Evolutionary conservation across 2,113 vertebrate species (phyloP).

Genomic region (Micronycteris hirsuta): DNA sequence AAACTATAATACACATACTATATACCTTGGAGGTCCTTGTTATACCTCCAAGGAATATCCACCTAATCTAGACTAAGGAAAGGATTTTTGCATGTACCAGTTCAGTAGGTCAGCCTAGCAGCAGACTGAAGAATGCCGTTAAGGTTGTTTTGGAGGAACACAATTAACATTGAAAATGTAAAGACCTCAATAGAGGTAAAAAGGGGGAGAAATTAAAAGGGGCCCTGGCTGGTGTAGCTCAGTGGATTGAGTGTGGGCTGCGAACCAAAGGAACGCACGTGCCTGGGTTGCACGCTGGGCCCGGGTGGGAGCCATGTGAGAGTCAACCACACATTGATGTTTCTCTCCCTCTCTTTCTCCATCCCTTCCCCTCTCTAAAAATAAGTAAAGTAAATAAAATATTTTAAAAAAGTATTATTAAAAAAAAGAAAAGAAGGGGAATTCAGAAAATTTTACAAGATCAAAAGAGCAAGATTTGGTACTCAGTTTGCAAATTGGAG

Average conservation of each 20-base stretch:
- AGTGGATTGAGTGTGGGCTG: too few species aligned
- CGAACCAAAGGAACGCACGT: too few species aligned
- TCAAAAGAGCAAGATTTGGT: background rate
- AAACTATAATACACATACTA: background rate
- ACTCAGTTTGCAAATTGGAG: background rate
- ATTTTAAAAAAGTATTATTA: too few species aligned
- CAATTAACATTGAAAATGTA: background rate
- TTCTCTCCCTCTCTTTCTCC: too few species aligned
- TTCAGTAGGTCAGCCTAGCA: background rate
- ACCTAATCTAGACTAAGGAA: background rate
- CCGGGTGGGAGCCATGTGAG: too few species aligned
- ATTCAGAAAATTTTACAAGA: background rate
- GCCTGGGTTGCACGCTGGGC: too few species aligned
- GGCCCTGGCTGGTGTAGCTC: too few species aligned
- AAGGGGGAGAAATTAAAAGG: background rate
- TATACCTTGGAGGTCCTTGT: background rate
- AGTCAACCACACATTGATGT: too few species aligned
- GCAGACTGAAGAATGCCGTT: background rate
- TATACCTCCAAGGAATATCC: background rate
- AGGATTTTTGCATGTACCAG: background rate
- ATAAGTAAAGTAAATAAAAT: too few species aligned
- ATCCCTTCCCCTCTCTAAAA: too few species aligned
- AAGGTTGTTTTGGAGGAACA: background rate
- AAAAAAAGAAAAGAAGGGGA: background rate
- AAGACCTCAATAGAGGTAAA: background rate